Evolutionary conservation across 2,113 vertebrate species (phyloP).

Genomic region (Nesogale talazaci): DNA sequence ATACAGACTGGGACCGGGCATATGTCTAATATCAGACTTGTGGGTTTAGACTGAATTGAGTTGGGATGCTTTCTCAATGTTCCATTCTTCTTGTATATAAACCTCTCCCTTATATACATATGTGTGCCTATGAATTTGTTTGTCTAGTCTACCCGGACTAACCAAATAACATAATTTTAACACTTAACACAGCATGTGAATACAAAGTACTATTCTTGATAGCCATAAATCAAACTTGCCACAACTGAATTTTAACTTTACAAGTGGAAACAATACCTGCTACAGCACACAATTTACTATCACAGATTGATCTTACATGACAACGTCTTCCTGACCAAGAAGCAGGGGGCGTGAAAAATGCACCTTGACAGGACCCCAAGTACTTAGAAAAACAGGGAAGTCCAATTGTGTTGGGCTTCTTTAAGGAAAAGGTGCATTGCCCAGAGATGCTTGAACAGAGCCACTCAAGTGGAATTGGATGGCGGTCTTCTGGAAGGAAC

Average conservation of each 20-base stretch:
- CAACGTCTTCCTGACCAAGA: slow-evolving; percentile 19
- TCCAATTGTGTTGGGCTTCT: slow-evolving; percentile 31
- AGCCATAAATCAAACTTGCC: neutral
- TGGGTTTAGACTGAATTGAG: no score
- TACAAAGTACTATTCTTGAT: neutral
- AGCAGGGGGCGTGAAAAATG: neutral
- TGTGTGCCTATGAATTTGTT: no score
- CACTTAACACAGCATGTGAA: neutral
- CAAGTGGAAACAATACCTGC: neutral
- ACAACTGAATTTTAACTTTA: slow-evolving; percentile 3
- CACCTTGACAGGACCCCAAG: slow-evolving; percentile 1
- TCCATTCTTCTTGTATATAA: no score
- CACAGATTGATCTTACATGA: slow-evolving; percentile 16
- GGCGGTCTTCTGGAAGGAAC: slow-evolving; percentile 40
- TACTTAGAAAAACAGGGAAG: slow-evolving; percentile 36
- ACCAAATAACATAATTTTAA: neutral
- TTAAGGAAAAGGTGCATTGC: neutral
- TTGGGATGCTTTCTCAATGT: no score
- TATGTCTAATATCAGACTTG: no score
- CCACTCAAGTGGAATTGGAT: slow-evolving; percentile 50
- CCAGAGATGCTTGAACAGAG: slow-evolving; percentile 24
- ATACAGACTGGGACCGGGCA: no score
- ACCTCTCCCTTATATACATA: no score
- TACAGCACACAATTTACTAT: no score
- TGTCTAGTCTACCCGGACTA: no score